Evolutionary conservation across 2,888 invertebrate species (phyloP), one percentile per base, ranked within the genome.

Genomic region (Acronicta aceris): DNA sequence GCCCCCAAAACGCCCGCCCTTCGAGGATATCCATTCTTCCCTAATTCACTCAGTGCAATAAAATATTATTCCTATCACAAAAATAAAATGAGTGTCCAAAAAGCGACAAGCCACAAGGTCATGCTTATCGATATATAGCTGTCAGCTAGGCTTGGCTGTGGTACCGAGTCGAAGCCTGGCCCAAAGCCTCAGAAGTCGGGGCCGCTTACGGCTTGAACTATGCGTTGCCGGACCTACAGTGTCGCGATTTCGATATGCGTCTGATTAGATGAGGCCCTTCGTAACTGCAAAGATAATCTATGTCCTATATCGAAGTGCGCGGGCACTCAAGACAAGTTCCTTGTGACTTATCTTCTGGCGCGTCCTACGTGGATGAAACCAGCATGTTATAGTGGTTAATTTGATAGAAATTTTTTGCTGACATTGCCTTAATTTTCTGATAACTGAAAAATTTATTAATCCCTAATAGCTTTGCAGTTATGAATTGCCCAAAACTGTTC

Each of bases 101-200:
- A 89, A 87, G 84, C 82, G 72, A 82, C 86, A 89, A 83, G 86
- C 83, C 83, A 71, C 80, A 83, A 86, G 84, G 65, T 71, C 86
- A 88, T 88, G 92, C 91, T 93, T 89, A 73, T 88, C 81, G 82
- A 79, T 83, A 87, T 83, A 71, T 77, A 75, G 72, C 67, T 74
- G 66, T 53, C 65, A 58, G 69, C 62, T 64, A 61, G 89, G 89
- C 91, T 89, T 90, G 83, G 83, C 89, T 84, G 85, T 86, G 88
- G 86, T 91, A 92, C 92, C 69, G 81, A 84, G 77, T 87, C 84
- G 82, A 86, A 90, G 90, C 87, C 83, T 52, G 56, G 61, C 70
- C 62, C 69, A 91, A 92, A 89, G 82, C 92, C 92, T 88, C 81
- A 54, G 73, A 81, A 83, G 88, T 87, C 81, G 92, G 91, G 90